Base-by-base conservation (phyloP, 2,797 vertebrate genomes). In the Thalassophryne amazonica region DNA sequence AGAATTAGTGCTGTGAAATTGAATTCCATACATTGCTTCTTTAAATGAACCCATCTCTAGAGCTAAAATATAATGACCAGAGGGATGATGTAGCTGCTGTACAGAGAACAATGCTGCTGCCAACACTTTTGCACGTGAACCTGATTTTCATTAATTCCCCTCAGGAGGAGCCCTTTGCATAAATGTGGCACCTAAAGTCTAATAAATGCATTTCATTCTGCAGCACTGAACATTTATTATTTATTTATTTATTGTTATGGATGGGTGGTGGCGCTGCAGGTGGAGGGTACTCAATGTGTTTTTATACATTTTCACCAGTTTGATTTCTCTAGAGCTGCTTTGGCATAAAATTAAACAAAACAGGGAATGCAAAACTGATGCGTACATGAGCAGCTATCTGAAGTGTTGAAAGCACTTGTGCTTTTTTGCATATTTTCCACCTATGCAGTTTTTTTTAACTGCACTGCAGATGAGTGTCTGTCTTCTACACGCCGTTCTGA, bases 181-280 rank as follows among this genome's bases (percentile, higher is more conserved):
- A 48, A 43, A 52, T 40, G 41, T 70, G 47, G 69, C 40, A 54
- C 16, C 34, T 36, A 29, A 47, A 50, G 50, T 63, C 41, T 43
- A 62, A 60, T 51, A 47, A 48, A 59, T 53, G 36, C 18, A 52
- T 56, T 59, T 56, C n/a, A 49, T 25, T 41, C 39, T 20, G 33
- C 25, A 16, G 22, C 22, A 19, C 9, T 1, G 9, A 14, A 28
- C 65, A 70, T 54, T 30, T n/a, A n/a, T n/a, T n/a, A n/a, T n/a
- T n/a, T n/a, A n/a, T n/a, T n/a, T n/a, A n/a, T n/a, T n/a, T n/a
- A 3, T 47, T 69, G 55, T 49, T 17, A 32, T 8, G 53, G 60
- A 33, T 39, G 27, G 55, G 47, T 50, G 33, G 4, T 12, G 53
- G 53, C 49, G 60, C 34, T 41, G 17, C 20, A 35, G 27, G 42